Evolutionary conservation across 2,797 vertebrate species (phyloP).

Genomic region (Cossypha caffra): DNA sequence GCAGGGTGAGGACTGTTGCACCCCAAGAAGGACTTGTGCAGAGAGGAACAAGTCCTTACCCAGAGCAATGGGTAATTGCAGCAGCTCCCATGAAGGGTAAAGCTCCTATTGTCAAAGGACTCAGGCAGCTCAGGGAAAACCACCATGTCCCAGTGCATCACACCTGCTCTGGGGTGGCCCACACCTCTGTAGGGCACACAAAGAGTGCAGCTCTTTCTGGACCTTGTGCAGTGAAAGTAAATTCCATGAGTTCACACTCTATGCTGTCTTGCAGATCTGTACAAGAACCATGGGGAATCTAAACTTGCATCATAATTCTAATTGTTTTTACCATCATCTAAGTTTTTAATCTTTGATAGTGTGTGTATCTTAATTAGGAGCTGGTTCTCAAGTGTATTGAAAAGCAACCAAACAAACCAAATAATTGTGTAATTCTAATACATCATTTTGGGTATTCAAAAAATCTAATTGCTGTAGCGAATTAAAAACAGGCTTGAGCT

Average conservation of each 20-base stretch:
- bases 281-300: conserved; percentile 37
- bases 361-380: conserved; percentile 58
- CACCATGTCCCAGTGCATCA: not conserved
- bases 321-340: conserved; percentile 57
- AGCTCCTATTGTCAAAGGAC: not conserved
- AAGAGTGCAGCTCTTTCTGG: not conserved
- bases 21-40: not conserved
- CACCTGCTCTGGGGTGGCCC: not conserved
- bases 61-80: not conserved
- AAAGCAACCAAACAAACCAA: conserved; percentile 54
- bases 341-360: conserved; percentile 51
- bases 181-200: not conserved
- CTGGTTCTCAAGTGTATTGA: conserved; percentile 58
- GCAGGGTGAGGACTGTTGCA: not conserved
- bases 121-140: not conserved
- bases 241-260: not conserved
- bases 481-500: conserved; percentile 36
- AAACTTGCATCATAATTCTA: conserved; percentile 41
- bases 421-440: conserved; percentile 46
- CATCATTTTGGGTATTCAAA: not conserved
- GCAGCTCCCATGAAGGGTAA: not conserved
- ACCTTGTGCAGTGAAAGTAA: not conserved
- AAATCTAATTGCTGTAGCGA: conserved; percentile 37
- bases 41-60: not conserved
- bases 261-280: not conserved